Base-by-base conservation (phyloP, 2,888 invertebrate species). In the Minunthozetes semirufus region DNA sequence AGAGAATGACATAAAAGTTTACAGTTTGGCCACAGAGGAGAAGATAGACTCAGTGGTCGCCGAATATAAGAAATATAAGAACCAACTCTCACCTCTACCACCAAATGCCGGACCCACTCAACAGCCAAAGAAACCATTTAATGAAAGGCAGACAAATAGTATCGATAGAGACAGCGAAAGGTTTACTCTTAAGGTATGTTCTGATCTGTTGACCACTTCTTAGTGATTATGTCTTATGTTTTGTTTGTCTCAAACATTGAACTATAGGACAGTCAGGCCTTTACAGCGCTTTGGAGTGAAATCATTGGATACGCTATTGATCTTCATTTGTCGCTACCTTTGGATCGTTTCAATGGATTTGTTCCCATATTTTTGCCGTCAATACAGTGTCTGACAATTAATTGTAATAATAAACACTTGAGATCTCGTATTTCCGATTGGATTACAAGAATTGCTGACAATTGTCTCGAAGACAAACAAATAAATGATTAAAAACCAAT, bases 281-380 rank as follows among this genome's bases (percentile, higher is more conserved):
- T 90, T 81, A 87, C 91, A 77, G 88, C 88, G 75, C 91, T 93
- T 25, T 89, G 93, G 85, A 90, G 92, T 38, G 93, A 94, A 82
- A 89, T 93, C 80, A 86, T 95, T 79, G 89, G 90, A 82, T 91
- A 92, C 27, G 89, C 92, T 78, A 87, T 95, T 81, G 93, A 94
- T 81, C 85, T 94, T 79, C 86, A 82, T 75, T 80, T 82, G 70
- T 81, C 81, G 75, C 79, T 83, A n/a, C 76, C 80, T 15, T 86
- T 87, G 80, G 81, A 83, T 19, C 83, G 84, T 78, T 85, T 87
- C 81, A 83, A 84, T 50, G 84, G 86, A 27, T 82, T 88, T 68
- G 85, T 88, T 78, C 87, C 88, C 33, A 84, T 85, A n/a, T 82
- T 87, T 77, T 87, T 87, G 78, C 84, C 85, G 77, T 86, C 86